Evolutionary conservation across 2,113 vertebrate genomes (phyloP), one percentile per base, ranked within the genome.

Genomic region (Prolemur simus): DNA sequence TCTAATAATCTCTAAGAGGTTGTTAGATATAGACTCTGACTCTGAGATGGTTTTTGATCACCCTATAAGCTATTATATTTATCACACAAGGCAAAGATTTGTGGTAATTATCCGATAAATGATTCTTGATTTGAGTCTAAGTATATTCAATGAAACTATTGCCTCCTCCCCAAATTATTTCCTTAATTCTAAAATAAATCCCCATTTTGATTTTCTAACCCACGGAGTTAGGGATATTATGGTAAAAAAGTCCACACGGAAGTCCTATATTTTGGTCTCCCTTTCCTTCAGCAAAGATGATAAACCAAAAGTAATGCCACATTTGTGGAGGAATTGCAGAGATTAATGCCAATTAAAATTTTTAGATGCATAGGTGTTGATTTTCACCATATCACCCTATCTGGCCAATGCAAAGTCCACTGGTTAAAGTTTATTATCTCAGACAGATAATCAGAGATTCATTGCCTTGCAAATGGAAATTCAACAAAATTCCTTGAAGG

Each of bases 1-100:
- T 94, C 5, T 78, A 91, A 54, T 76, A 58, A 90, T 1, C 5
- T n/a, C 68, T 83, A n/a, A 80, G 21, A 1, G 60, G 1, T 66
- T 91, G 23, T 74, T 45, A 85, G 34, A 71, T 58, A 77, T 45
- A 20, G 27, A 71, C 8, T 49, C 9, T 68, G 45, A 81, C 83
- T 80, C 14, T 73, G n/a, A 52, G 32, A 23, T 88, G 32, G 60
- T 11, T 23, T 94, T 95, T 85, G 6, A 5, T 64, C 12, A 91
- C 20, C 17, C 54, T n/a, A 27, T 81, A 64, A 71, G 42, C 47
- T 14, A 47, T 5, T 87, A 3, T 54, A 76, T 88, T 95, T 56
- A 94, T 86, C 29, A 56, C 12, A 80, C 42, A 69, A 13, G n/a
- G 32, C 42, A 78, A 89, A 95, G 83, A 60, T 91, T 73, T 96